Base-by-base conservation (phyloP, 92 coral and sea anemone species). In the Pocillopora grandis region DNA sequence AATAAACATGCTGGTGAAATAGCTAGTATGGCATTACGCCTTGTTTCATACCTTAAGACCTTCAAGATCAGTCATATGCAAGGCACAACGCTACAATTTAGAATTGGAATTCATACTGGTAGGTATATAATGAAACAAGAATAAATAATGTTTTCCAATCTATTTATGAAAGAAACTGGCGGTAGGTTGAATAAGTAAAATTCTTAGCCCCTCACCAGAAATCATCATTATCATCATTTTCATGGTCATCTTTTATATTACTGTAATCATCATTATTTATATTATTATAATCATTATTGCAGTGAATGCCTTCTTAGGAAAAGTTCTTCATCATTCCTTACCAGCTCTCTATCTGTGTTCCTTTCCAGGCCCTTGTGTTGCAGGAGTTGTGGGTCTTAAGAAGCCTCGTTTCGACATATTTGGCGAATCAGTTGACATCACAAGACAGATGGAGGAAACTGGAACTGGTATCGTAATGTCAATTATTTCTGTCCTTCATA, bases 71-170 rank as follows among this genome's bases (percentile, higher is more conserved):
- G 90, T 21, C 98, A 95, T 64, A 81, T 91, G 79, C 92, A 90
- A 16, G 83, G 90, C 19, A 60, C 55, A 68, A 91, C 76, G 20
- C 73, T 95, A 49, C 88, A 92, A 58, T 91, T 95, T 75, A 82
- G 94, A 65, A 93, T 95, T 77, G 98, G 94, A 7, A 91, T 95
- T 63, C 98, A 95, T 80, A 91, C 97, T 36, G 98, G 98, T 95
- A 66, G 75, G 92, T 12, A 18, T 66, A 42, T 42, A 3, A 42
- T 42, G 8, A 42, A 42, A 42, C 52, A 42, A 42, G 52, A 42
- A 42, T 42, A 7, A 42, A 42, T 42, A 3, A 42, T 3, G 52
- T 42, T 42, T 7, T 7, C 52, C 52, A 42, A 27, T 42, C 52
- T 42, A 42, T 42, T 7, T 42, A 42, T 42, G 52, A 42, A 42